These are phyloP conservation scores for Lagorchestes hirsutus DNA, from an alignment of 2,797 vertebrate genomes.

Conservation along the genomic window DNA sequence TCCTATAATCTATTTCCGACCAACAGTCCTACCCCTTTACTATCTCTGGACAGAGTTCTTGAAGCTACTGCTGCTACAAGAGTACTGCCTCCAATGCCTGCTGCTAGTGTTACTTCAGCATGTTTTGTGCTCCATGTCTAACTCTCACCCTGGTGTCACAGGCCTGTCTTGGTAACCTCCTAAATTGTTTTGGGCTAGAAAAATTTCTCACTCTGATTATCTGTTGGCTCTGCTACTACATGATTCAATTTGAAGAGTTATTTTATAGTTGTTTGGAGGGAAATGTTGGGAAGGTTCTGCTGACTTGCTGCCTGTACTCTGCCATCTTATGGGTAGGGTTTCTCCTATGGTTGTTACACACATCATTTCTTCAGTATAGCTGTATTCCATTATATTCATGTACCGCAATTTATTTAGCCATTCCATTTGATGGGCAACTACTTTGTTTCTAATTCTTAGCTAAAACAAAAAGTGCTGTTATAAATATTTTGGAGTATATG, in stretches of 20 bases:
- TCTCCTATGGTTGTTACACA: neutral
- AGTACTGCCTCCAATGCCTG: neutral
- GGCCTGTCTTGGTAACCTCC: neutral
- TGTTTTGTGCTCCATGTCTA: neutral
- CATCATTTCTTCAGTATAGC: neutral
- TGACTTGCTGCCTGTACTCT: neutral
- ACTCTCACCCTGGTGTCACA: neutral
- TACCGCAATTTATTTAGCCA: neutral
- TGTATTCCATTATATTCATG: neutral
- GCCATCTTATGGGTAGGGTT: neutral
- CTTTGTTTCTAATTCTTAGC: neutral
- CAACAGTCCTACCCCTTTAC: neutral
- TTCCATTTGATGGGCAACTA: neutral
- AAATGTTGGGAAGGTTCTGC: neutral
- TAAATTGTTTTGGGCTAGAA: neutral
- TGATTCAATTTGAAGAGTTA: neutral
- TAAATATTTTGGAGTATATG: neutral
- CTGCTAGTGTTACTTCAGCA: neutral
- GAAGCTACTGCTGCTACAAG: neutral
- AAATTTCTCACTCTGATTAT: neutral
- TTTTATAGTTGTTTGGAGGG: neutral
- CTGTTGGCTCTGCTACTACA: neutral
- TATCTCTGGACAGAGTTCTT: neutral
- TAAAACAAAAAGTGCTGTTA: neutral
- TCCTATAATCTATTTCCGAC: neutral